phyloP scores from a whole-genome alignment of 1,140 invertebrate species.

The Pentalonia nigronervosa region DNA sequence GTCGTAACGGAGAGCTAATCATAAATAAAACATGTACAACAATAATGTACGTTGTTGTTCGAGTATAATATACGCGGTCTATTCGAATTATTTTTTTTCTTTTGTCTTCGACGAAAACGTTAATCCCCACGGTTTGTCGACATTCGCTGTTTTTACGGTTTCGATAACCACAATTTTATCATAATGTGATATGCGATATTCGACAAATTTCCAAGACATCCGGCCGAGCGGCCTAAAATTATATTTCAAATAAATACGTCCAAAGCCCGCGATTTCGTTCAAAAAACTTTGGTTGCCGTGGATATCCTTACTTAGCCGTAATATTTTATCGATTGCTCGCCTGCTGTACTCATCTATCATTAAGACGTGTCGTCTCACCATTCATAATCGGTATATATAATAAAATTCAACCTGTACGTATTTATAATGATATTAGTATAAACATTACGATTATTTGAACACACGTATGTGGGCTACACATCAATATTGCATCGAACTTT shows the following conservation, averaged over 20 bases:
- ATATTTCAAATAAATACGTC: too few species aligned
- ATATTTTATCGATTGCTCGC: background rate
- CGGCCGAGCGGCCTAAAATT: too few species aligned
- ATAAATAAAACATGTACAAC: conserved; percentile 1
- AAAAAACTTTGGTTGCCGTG: too few species aligned
- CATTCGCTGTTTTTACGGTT: background rate
- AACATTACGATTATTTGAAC: background rate
- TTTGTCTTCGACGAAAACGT: background rate
- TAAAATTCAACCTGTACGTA: background rate
- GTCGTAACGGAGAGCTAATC: background rate
- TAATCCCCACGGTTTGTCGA: background rate
- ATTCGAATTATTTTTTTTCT: background rate
- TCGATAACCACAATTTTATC: background rate
- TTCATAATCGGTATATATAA: background rate
- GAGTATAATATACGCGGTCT: background rate
- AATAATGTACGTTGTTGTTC: background rate
- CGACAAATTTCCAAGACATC: background rate
- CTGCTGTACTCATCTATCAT: background rate
- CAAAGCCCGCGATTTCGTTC: too few species aligned
- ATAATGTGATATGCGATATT: background rate
- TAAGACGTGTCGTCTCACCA: background rate
- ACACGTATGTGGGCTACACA: background rate
- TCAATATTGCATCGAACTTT: too few species aligned
- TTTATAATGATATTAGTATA: background rate
- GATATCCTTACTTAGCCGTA: too few species aligned